phyloP scores from a whole-genome alignment of 1,140 invertebrate species.

The Macrocentrus cingulum region DNA sequence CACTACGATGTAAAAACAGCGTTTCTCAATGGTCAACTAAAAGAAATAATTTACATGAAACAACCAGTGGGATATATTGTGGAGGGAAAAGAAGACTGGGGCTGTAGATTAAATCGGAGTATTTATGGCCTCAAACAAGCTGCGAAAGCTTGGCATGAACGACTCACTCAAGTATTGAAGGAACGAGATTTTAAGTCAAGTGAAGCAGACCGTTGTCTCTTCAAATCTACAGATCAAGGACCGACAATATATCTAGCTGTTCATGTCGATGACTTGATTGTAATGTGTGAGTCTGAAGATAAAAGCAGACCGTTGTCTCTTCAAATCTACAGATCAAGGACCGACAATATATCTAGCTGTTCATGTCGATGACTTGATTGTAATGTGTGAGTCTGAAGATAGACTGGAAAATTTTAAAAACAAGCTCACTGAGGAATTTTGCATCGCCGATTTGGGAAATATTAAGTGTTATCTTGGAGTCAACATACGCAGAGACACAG shows the following conservation, averaged over 20 bases:
- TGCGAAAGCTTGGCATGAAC: slow-evolving; percentile 16
- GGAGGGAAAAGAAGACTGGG: neutral
- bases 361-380: slow-evolving; percentile 26
- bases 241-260: slow-evolving; percentile 12
- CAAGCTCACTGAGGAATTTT: too few species aligned
- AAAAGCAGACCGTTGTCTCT: slow-evolving; percentile 20
- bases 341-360: slow-evolving; percentile 12
- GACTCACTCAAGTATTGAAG: slow-evolving; percentile 11
- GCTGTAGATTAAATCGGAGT: neutral
- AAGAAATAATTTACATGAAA: neutral
- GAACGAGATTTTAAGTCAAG: slow-evolving; percentile 2
- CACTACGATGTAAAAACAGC: neutral
- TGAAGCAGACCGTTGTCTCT: slow-evolving; percentile 18
- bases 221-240: neutral
- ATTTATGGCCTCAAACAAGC: slow-evolving; percentile 7
- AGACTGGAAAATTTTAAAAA: too few species aligned
- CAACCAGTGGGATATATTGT: neutral
- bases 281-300: too few species aligned
- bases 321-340: neutral
- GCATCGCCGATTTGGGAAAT: too few species aligned
- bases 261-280: slow-evolving; percentile 26
- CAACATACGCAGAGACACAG: too few species aligned
- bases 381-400: too few species aligned
- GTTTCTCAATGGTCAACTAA: neutral
- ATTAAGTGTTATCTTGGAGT: too few species aligned